phyloP scores from a whole-genome alignment of 2,888 invertebrate genomes.

The Seira ritae region DNA sequence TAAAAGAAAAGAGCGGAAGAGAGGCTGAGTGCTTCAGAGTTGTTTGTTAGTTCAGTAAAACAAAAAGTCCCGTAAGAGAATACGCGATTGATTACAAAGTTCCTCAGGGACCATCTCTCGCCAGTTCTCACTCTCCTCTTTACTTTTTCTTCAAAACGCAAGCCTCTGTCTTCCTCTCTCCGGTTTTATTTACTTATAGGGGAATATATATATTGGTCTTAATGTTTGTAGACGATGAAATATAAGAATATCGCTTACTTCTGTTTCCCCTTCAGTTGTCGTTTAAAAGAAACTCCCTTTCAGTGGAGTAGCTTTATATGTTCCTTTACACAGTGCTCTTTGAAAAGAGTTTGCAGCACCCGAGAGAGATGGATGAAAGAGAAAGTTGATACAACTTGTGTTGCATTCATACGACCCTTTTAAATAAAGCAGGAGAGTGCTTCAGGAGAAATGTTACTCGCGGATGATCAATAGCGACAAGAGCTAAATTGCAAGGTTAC shows the following conservation, averaged over 20 bases:
- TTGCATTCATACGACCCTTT: conserved; percentile 16
- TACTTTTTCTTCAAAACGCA: conserved; percentile 25
- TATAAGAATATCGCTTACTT: conserved; percentile 3
- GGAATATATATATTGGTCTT: background rate
- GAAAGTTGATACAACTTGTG: conserved; percentile 17
- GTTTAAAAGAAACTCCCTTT: background rate
- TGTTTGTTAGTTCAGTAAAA: conserved; percentile 59
- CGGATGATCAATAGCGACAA: conserved; percentile 1
- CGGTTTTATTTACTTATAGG: background rate
- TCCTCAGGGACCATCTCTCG: conserved; percentile 59
- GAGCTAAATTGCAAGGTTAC: conserved; percentile 14
- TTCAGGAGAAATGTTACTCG: no score
- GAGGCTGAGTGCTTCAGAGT: conserved; percentile 47
- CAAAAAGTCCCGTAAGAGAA: conserved; percentile 64
- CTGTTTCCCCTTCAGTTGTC: background rate
- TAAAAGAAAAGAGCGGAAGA: conserved; percentile 45
- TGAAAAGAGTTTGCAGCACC: conserved; percentile 2
- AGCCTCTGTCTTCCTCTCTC: background rate
- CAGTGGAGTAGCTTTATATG: no score
- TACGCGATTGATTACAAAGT: conserved; percentile 69
- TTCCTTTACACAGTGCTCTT: no score
- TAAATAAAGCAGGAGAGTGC: no score
- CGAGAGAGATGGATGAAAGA: conserved; percentile 1
- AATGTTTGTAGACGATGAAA: background rate
- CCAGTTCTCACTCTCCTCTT: conserved; percentile 46